Evolutionary conservation across 2,888 invertebrate species (phyloP).

Genomic region (Lithophane semibrunnea): DNA sequence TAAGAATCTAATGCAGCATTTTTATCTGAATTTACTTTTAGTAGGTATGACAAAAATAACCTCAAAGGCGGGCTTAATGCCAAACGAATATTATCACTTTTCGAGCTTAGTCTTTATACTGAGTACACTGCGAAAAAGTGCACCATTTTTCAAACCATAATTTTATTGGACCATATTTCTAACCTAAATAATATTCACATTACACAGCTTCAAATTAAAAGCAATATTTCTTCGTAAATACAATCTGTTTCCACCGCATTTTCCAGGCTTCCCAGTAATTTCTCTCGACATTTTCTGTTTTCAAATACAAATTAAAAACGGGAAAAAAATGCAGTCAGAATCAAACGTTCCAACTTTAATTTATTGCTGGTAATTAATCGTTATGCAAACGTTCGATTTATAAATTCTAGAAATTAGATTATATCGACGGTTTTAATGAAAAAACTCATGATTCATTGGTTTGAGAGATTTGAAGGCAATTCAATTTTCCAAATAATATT

Average conservation of each 20-base stretch:
- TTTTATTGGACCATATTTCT: constrained; percentile 12
- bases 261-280: constrained; percentile 18
- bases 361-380: constrained; percentile 47
- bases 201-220: constrained; percentile 33
- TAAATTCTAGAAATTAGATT: constrained; percentile 39
- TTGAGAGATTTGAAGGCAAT: constrained; percentile 47
- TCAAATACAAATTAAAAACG: constrained; percentile 23
- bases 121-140: not conserved
- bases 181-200: not conserved
- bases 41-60: not conserved
- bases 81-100: not conserved
- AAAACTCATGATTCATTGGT: constrained; percentile 54
- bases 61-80: not conserved
- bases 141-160: constrained; percentile 8
- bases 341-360: constrained; percentile 33
- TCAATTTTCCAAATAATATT: constrained; percentile 41
- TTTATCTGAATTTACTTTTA: not conserved
- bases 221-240: constrained; percentile 42
- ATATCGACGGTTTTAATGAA: constrained; percentile 58
- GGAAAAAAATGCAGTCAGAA: constrained; percentile 37
- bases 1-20: not conserved
- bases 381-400: constrained; percentile 33
- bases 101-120: not conserved
- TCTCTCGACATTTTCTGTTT: constrained; percentile 3
- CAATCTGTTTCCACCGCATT: constrained; percentile 21